Percentiles rank a stretch among this genome's conserved stretches.
phyloP scores from a whole-genome alignment of 1,140 invertebrate species.

The Saxidomus purpurata region DNA sequence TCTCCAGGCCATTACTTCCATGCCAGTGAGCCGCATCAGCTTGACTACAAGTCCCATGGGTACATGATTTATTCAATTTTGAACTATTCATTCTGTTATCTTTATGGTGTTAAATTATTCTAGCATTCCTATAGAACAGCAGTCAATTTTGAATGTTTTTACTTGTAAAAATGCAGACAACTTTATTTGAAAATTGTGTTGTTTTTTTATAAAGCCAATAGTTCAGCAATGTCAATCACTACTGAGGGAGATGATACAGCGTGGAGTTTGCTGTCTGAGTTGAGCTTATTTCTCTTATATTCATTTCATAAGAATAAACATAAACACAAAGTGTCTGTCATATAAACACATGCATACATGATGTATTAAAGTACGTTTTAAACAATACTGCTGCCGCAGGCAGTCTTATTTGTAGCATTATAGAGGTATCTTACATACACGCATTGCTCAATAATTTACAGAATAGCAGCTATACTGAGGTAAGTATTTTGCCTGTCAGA shows the following conservation, averaged over 20 bases:
- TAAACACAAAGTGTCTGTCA: too few relatives aligned
- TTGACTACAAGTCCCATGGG: constrained; percentile 81
- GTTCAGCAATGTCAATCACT: too few relatives aligned
- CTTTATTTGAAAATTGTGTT: neutral
- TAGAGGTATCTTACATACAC: neutral
- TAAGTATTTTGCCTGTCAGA: neutral
- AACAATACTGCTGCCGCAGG: too few relatives aligned
- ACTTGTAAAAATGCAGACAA: neutral
- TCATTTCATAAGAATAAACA: too few relatives aligned
- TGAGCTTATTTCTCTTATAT: too few relatives aligned
- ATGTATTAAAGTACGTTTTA: too few relatives aligned
- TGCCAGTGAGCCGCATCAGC: constrained; percentile 83
- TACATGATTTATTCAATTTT: constrained; percentile 34
- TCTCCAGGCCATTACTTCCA: constrained; percentile 86
- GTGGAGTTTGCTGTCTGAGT: too few relatives aligned
- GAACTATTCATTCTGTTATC: neutral
- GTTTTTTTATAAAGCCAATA: too few relatives aligned
- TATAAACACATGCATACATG: too few relatives aligned
- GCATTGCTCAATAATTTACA: neutral
- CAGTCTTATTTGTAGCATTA: too few relatives aligned
- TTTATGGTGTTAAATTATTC: neutral
- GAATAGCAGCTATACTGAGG: neutral
- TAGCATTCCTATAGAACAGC: neutral
- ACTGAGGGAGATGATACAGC: too few relatives aligned
- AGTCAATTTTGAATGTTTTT: neutral